Evolutionary conservation across 2,888 invertebrate genomes (phyloP).

Genomic region (Aleiodes testaceus): DNA sequence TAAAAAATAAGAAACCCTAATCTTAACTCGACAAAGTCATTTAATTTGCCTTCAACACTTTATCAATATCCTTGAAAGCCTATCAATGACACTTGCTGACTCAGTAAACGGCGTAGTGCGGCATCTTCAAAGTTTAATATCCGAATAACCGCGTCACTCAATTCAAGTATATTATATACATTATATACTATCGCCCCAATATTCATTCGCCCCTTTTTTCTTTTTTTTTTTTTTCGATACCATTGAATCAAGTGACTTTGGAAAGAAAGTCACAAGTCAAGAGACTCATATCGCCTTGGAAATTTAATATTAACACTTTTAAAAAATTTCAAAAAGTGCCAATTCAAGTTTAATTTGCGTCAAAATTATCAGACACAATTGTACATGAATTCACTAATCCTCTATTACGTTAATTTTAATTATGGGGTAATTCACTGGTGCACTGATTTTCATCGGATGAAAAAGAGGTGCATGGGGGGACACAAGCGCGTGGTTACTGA

Average conservation of each 20-base stretch:
- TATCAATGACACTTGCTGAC: slow-evolving; percentile 69
- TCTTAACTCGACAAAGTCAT: slow-evolving; percentile 30
- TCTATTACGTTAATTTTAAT: slow-evolving; percentile 65
- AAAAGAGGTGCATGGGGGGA: slow-evolving; percentile 47
- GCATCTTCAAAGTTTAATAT: slow-evolving; percentile 69
- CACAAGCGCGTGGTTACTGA: slow-evolving; percentile 51
- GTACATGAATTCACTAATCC: neutral
- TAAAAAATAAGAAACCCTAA: neutral
- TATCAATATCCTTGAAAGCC: slow-evolving; percentile 64
- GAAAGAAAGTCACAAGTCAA: slow-evolving; percentile 34
- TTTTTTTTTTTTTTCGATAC: neutral
- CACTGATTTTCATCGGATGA: slow-evolving; percentile 44
- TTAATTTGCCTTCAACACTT: slow-evolving; percentile 63
- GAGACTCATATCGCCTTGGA: slow-evolving; percentile 14
- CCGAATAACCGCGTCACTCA: slow-evolving; percentile 64
- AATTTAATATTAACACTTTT: neutral
- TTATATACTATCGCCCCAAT: slow-evolving; percentile 47
- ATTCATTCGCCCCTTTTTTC: slow-evolving; percentile 42
- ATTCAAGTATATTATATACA: slow-evolving; percentile 54
- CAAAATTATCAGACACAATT: neutral
- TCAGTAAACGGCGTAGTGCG: slow-evolving; percentile 57
- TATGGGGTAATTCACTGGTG: slow-evolving; percentile 59
- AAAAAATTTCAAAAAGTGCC: neutral
- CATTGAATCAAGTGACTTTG: slow-evolving; percentile 43
- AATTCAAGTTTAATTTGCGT: neutral